Base-by-base conservation (phyloP, 2,797 vertebrate species). In the Argentina silus region DNA sequence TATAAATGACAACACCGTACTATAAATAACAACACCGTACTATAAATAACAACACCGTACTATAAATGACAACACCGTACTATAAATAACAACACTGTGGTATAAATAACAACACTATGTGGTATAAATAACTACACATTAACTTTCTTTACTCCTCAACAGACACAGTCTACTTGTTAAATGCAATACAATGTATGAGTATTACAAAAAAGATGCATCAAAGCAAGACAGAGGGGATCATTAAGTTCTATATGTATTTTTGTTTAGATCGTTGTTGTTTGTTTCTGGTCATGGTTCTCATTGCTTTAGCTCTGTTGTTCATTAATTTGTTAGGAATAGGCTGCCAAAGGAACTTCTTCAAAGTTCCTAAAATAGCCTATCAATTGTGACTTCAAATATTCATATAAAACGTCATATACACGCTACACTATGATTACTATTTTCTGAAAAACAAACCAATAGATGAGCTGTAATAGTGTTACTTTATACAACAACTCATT, bases 101-200 rank as follows among this genome's bases (percentile, higher is more conserved):
- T 59, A 60, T 36, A 60, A 60, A 60, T 62, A 69, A 69, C 15
- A 55, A 36, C 53, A 59, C 21, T 74, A 36, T 60, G 57, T 60
- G 62, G 27, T 59, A 60, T 36, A 60, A 60, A 60, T 62, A 69
- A 69, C 15, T 59, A 36, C 53, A 59, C 21, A 53, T 69, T 7
- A 17, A 56, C 12, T 67, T 68, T 68, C 67, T 64, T 59, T 72
- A 59, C 61, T 44, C 74, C 57, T 78, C 73, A 65, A 64, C 61
- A 15, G 74, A 56, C 7, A 3, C 51, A 8, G 12, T 8, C 61
- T 19, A 73, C 57, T 76, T 75, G 43, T 72, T 74, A 57, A 68
- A 67, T 66, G 44, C 10, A 70, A 80, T 12, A 36, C 57, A 21
- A 11, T 67, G n/a, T 59, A n/a, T 55, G 27, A 11, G 55, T 23